phyloP scores from a whole-genome alignment of 2,797 vertebrate species.

The Peromyscus attwateri region DNA sequence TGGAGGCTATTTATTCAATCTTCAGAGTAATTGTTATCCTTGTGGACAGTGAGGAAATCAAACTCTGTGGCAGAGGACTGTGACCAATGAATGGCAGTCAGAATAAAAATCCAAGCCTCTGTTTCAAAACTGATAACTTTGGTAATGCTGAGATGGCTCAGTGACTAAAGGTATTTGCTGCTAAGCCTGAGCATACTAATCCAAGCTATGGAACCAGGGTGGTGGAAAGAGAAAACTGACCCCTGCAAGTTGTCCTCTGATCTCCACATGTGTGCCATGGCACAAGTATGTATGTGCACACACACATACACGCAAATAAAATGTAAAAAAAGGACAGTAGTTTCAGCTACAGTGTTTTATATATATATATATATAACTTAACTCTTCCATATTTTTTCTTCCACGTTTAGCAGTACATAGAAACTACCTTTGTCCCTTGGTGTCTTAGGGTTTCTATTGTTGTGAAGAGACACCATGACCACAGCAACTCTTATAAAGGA shows the following conservation, averaged over 20 bases:
- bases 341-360: background rate
- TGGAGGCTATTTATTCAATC: background rate
- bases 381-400: background rate
- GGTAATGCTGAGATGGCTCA: background rate
- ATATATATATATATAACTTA: background rate
- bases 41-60: slow-evolving; percentile 18
- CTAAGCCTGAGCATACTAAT: background rate
- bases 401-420: slow-evolving; percentile 12
- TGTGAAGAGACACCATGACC: no score
- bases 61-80: background rate
- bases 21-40: slow-evolving; percentile 21
- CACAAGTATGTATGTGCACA: background rate
- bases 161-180: no score
- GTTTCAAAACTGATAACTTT: background rate
- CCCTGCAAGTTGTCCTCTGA: background rate
- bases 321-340: background rate
- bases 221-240: background rate
- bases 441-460: background rate
- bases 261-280: background rate
- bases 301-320: background rate
- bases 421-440: slow-evolving; percentile 6
- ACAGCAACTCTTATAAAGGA: no score
- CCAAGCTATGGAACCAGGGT: background rate
- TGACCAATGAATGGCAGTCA: background rate
- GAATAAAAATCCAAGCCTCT: slow-evolving; percentile 31